Evolutionary conservation across 2,888 invertebrate genomes (phyloP), one percentile per base, ranked within the genome.

Genomic region (Empis stercorea): DNA sequence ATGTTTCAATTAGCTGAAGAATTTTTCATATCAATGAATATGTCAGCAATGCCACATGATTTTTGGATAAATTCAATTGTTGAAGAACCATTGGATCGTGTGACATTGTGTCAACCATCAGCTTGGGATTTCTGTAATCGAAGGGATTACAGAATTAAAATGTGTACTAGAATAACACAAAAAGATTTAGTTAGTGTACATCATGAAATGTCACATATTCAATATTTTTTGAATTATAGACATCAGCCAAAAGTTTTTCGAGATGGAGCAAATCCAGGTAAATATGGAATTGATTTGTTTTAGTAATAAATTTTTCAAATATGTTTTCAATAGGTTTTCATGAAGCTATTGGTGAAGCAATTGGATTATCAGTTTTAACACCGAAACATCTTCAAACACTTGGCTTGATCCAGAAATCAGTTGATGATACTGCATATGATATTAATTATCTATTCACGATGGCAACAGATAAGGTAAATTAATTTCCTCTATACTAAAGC

Each of bases 61-160:
- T 94, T 94, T 71, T 94, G 93, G 89, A 76, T 79, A 1, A 79
- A 84, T 52, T 93, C 93, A 6, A 75, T 94, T 30, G 71, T 94
- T 38, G 81, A 84, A 56, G 85, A 91, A 64, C 87, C 87, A 0
- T 37, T 34, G 20, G 85, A 87, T 58, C 71, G 86, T 10, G 79
- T 81, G 11, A 75, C 87, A 1, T 76, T 88, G 45, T 94, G 94
- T 63, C 88, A 92, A 57, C 89, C 93, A 0, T 88, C 92, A 0
- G 91, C 93, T 0, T 93, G 93, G 87, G 92, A 93, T 69, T 93
- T 93, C 68, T 93, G 92, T 63, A 89, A 92, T 59, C 75, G 82
- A 45, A 78, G 84, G 52, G 93, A 94, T 61, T 93, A 75, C 73
- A 55, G 88, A 48, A 87, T 92, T 46, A 92, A 91, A 70, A 85